Evolutionary conservation across 1,140 invertebrate genomes (phyloP).

Genomic region (Druon quercuslanigerum): DNA sequence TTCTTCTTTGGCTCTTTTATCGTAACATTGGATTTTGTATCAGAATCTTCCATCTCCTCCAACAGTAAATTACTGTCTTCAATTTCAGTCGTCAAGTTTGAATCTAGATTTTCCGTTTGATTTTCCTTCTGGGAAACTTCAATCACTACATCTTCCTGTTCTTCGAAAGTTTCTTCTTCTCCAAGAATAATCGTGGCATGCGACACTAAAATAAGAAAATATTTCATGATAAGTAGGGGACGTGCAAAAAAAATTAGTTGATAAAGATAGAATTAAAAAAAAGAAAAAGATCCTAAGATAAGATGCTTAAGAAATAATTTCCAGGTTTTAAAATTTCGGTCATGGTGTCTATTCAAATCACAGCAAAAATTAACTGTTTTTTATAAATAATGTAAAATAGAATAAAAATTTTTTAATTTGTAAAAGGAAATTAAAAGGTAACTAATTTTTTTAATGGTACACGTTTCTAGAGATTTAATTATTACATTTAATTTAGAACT

Average conservation of each 20-base stretch:
- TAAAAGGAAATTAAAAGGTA: too few species aligned
- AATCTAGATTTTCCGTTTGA: not conserved
- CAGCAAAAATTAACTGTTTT: too few species aligned
- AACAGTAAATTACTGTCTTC: not conserved
- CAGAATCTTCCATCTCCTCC: not conserved
- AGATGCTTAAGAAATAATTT: too few species aligned
- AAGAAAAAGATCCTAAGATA: too few species aligned
- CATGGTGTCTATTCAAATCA: too few species aligned
- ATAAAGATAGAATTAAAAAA: not conserved
- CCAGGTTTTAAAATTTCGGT: too few species aligned
- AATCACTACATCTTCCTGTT: not conserved
- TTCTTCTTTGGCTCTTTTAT: conserved; percentile 47
- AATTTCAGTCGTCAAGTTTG: not conserved
- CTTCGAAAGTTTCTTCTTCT: conserved; percentile 31
- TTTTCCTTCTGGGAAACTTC: conserved; percentile 1
- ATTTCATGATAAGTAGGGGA: not conserved
- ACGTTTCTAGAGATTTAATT: too few species aligned
- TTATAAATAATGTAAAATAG: too few species aligned
- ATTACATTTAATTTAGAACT: too few species aligned
- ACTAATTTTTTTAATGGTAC: too few species aligned
- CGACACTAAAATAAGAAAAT: conserved; percentile 32
- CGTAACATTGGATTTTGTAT: conserved; percentile 44
- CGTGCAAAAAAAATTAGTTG: not conserved
- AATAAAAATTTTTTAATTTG: too few species aligned
- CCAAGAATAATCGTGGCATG: conserved; percentile 28